Percentiles rank a stretch among this genome's conserved stretches.
Evolutionary conservation across 2,888 invertebrate genomes (phyloP).

Genomic region (Pediacus dermestoides): DNA sequence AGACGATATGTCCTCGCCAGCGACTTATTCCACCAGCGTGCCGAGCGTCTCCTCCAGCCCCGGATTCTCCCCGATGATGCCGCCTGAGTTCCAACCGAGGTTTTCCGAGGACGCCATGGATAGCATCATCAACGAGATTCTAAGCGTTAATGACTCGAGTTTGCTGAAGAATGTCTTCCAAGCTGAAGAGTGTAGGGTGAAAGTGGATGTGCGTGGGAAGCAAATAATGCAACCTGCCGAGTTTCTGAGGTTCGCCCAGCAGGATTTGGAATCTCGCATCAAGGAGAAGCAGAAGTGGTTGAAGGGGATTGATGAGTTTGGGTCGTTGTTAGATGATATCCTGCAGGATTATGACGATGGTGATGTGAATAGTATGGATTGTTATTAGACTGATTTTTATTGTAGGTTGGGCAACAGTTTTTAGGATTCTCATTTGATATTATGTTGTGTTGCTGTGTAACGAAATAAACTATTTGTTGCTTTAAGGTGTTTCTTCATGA

Average conservation of each 20-base stretch:
- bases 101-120: conserved; percentile 46
- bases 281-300: conserved; percentile 65
- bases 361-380: conserved; percentile 65
- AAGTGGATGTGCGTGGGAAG: conserved; percentile 39
- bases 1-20: conserved; percentile 11
- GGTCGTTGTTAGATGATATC: conserved; percentile 72
- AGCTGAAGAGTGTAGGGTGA: conserved; percentile 4
- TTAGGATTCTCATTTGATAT: no score
- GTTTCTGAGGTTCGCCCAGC: conserved; percentile 58
- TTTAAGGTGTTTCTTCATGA: no score
- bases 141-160: conserved; percentile 61
- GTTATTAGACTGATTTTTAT: conserved; percentile 62
- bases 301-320: conserved; percentile 62
- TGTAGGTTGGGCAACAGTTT: no score
- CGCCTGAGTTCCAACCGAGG: conserved; percentile 2
- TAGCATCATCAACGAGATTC: conserved; percentile 61
- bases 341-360: conserved; percentile 59
- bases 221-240: conserved; percentile 56
- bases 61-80: no score
- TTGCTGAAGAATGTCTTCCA: conserved; percentile 59
- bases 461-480: no score
- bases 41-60: conserved; percentile 7
- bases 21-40: conserved; percentile 6
- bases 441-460: no score
- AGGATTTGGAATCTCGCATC: conserved; percentile 60